These are phyloP conservation scores for Gallirallus australis DNA, from an alignment of 2,797 vertebrate genomes.

Conservation along the genomic window DNA sequence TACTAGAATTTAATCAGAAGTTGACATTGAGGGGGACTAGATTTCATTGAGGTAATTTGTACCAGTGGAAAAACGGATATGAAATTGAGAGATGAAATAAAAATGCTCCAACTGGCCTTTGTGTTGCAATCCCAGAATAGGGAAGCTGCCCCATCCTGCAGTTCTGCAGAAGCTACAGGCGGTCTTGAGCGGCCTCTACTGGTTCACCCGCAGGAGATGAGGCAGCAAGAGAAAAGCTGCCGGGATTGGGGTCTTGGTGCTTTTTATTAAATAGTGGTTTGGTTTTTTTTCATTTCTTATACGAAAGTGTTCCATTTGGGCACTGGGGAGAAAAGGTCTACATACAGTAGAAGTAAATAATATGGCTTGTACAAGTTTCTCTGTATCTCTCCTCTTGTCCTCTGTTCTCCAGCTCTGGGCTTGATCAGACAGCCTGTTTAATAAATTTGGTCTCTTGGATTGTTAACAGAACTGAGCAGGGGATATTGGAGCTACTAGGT, in stretches of 20 bases:
- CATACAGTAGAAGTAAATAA: background rate
- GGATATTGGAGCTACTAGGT: background rate
- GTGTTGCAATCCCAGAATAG: fast-evolving
- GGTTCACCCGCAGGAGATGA: background rate
- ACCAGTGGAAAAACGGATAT: background rate
- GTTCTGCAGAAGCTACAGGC: background rate
- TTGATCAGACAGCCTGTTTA: background rate
- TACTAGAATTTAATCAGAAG: background rate
- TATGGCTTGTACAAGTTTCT: background rate
- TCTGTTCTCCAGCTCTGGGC: background rate
- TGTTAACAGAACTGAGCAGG: background rate
- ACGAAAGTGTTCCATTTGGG: background rate
- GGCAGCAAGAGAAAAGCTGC: background rate
- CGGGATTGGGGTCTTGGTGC: fast-evolving
- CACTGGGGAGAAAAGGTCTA: background rate
- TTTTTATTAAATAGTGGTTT: fast-evolving
- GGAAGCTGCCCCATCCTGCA: background rate
- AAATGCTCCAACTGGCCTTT: background rate
- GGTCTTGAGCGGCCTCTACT: constrained; percentile 48
- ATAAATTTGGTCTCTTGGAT: background rate
- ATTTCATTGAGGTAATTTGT: background rate
- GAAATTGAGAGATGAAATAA: background rate
- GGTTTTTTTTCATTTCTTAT: background rate
- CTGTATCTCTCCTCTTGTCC: background rate
- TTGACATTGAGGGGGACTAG: background rate